These are phyloP conservation scores for Drosophila virilis DNA, from an alignment of 1,140 invertebrate species.

Conservation along the genomic window DNA sequence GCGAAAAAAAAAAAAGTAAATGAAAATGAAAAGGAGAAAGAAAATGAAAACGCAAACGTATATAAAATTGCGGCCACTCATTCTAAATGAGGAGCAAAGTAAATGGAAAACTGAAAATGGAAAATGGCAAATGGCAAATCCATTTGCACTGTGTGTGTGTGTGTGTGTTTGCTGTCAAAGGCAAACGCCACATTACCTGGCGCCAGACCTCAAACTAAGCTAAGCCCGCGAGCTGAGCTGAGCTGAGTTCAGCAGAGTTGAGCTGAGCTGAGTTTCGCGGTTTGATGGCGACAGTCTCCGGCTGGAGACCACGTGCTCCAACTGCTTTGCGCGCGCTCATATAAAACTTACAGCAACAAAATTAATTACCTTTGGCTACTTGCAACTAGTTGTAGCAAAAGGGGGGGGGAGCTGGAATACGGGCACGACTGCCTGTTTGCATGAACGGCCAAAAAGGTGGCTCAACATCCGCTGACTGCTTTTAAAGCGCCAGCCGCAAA, in stretches of 20 bases:
- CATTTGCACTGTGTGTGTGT: too few species aligned
- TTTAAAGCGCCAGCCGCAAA: conserved; percentile 65
- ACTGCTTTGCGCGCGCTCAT: neutral
- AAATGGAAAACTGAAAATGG: conserved; percentile 55
- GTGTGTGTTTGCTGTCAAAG: conserved; percentile 58
- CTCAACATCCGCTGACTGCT: conserved; percentile 69
- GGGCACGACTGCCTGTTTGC: conserved; percentile 38
- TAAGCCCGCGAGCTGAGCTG: conserved; percentile 3
- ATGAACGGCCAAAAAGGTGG: conserved; percentile 63
- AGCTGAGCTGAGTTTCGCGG: conserved; percentile 41
- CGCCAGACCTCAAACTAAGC: conserved; percentile 8
- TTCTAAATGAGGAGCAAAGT: conserved; percentile 58
- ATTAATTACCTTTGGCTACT: conserved; percentile 83
- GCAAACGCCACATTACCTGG: conserved; percentile 27
- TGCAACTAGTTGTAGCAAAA: conserved; percentile 68
- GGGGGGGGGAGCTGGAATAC: neutral
- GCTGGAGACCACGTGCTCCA: conserved; percentile 18
- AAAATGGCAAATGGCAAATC: conserved; percentile 22
- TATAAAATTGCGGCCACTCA: conserved; percentile 59
- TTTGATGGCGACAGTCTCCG: conserved; percentile 36
- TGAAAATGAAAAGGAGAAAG: neutral
- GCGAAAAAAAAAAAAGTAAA: conserved; percentile 8
- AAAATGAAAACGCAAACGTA: neutral
- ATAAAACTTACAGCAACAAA: conserved; percentile 74
- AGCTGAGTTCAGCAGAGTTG: conserved; percentile 6